phyloP scores from a whole-genome alignment of 1,140 invertebrate genomes.

The Dysdera silvatica region DNA sequence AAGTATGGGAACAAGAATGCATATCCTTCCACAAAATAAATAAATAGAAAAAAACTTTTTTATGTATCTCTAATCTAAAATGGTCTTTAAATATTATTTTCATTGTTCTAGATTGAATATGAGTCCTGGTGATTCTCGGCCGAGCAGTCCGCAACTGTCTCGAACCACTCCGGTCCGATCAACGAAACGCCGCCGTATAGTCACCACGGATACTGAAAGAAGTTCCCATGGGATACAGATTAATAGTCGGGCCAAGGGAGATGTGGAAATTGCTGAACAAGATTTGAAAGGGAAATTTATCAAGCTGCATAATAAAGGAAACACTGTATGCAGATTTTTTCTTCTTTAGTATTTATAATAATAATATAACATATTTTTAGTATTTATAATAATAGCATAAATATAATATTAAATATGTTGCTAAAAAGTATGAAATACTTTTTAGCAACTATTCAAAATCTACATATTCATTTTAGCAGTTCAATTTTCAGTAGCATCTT shows the following conservation, averaged over 20 bases:
- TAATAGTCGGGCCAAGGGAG: constrained; percentile 64
- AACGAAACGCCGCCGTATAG: constrained; percentile 65
- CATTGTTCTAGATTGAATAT: constrained; percentile 22
- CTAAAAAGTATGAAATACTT: too few relatives aligned
- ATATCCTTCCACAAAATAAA: too few relatives aligned
- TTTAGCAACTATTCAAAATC: too few relatives aligned
- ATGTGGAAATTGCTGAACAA: constrained; percentile 75
- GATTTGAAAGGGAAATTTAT: constrained; percentile 81
- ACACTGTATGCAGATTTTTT: constrained; percentile 52
- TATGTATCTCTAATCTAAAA: neutral
- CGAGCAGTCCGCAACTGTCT: constrained; percentile 39
- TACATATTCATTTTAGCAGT: too few relatives aligned
- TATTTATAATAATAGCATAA: neutral
- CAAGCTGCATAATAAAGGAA: constrained; percentile 78
- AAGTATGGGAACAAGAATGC: too few relatives aligned
- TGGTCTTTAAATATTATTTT: neutral
- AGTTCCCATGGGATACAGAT: constrained; percentile 59
- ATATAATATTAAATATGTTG: too few relatives aligned
- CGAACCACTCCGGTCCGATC: constrained; percentile 41
- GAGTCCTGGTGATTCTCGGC: constrained; percentile 3
- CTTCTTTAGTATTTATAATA: constrained; percentile 4
- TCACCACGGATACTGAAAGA: constrained; percentile 63
- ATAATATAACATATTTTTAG: neutral
- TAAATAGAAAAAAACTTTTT: too few relatives aligned
- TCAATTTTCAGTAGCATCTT: too few relatives aligned